A percentile compares a stretch with the other conserved stretches of the same genome.
Conservation (phyloP, 2,888 invertebrate genomes). For the Phyto melanocephala region DNA sequence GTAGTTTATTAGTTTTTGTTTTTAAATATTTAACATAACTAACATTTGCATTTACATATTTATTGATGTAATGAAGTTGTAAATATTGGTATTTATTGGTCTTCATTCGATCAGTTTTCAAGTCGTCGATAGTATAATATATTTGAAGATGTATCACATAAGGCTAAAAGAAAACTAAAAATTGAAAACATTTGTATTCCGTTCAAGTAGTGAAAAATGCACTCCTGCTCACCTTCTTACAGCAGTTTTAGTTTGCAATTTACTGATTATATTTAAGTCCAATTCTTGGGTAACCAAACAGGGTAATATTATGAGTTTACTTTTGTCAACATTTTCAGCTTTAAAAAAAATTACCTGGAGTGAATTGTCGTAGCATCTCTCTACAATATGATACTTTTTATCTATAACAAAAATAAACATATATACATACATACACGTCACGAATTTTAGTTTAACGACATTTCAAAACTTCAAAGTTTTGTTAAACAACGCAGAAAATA, state of each 20-base stretch:
- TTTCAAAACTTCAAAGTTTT: too few relatives aligned
- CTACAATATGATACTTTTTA: conserved; percentile 60
- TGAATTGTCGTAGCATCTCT: conserved; percentile 66
- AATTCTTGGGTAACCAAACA: conserved; percentile 66
- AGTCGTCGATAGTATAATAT: conserved; percentile 79
- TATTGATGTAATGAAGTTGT: too few relatives aligned
- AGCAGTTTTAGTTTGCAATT: conserved; percentile 65
- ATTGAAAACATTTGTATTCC: too few relatives aligned
- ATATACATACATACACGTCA: not conserved
- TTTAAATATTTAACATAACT: too few relatives aligned
- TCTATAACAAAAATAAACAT: conserved; percentile 58
- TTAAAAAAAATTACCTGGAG: conserved; percentile 69
- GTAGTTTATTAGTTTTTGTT: too few relatives aligned
- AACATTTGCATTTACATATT: too few relatives aligned
- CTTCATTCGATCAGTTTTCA: conserved; percentile 70
- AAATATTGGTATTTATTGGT: too few relatives aligned
- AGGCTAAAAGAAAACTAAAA: conserved; percentile 72
- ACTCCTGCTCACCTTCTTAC: not conserved
- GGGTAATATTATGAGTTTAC: conserved; percentile 68
- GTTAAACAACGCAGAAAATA: too few relatives aligned
- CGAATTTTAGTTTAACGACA: too few relatives aligned
- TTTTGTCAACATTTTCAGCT: conserved; percentile 36
- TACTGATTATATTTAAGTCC: conserved; percentile 66
- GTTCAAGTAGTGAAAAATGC: too few relatives aligned
- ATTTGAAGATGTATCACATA: conserved; percentile 79